A percentile compares a stretch with the other conserved stretches of the same genome.
Conservation (phyloP, 2,888 invertebrate species). For the Scaptomyza tumidula region DNA sequence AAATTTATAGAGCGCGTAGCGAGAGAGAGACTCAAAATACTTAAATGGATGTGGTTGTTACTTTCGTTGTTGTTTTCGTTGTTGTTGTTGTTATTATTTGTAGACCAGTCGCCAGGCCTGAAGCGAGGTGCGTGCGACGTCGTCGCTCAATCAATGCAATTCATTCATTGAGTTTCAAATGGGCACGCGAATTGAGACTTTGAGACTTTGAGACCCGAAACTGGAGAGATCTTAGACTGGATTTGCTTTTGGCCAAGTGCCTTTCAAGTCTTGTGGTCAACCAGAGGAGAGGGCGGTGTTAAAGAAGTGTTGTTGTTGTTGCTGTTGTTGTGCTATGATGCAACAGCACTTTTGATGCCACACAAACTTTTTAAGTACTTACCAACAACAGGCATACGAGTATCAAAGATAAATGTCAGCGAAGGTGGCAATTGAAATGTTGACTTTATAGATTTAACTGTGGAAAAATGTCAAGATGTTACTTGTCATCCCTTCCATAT, state of each 20-base stretch:
- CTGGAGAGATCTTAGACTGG: slow-evolving; percentile 10
- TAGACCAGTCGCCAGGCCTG: slow-evolving; percentile 25
- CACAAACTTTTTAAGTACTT: slow-evolving; percentile 13
- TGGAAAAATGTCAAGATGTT: too few species aligned
- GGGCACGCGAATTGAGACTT: slow-evolving; percentile 39
- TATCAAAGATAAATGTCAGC: not conserved
- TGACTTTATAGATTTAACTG: not conserved
- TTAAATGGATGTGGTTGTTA: slow-evolving; percentile 40
- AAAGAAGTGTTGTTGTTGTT: slow-evolving; percentile 12
- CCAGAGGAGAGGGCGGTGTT: not conserved
- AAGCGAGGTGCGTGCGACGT: slow-evolving; percentile 65
- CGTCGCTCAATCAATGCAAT: slow-evolving; percentile 78
- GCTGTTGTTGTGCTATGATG: slow-evolving; percentile 15
- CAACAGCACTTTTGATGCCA: slow-evolving; percentile 32
- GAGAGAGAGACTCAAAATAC: slow-evolving; percentile 29
- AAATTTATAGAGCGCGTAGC: slow-evolving; percentile 69
- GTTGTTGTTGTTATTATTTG: too few species aligned
- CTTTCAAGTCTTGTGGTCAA: slow-evolving; percentile 55
- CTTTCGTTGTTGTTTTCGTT: slow-evolving; percentile 20
- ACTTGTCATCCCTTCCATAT: too few species aligned
- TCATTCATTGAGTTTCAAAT: slow-evolving; percentile 72
- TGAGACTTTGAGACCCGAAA: not conserved
- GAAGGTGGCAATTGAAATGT: slow-evolving; percentile 32
- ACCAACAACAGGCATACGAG: slow-evolving; percentile 1
- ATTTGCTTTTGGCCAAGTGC: slow-evolving; percentile 46